phyloP scores from a whole-genome alignment of 2,113 vertebrate genomes.

The Etia nguti region DNA sequence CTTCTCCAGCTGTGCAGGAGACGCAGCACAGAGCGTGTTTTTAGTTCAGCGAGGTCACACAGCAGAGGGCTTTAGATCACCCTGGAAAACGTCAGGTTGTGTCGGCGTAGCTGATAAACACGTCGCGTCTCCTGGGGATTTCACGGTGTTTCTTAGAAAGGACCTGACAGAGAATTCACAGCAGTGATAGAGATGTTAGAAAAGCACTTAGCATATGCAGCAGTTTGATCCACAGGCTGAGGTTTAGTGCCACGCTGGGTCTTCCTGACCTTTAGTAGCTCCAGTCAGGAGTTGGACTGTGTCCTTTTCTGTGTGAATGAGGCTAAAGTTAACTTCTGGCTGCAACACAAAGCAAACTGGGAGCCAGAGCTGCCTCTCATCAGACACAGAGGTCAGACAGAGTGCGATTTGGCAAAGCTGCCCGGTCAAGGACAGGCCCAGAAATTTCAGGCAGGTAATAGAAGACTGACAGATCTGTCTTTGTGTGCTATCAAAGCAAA shows the following conservation, averaged over 20 bases:
- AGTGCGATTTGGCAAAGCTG: neutral
- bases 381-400: constrained; percentile 12
- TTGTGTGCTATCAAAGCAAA: neutral
- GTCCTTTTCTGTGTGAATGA: neutral
- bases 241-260: neutral
- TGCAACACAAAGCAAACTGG: constrained; percentile 58
- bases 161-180: neutral
- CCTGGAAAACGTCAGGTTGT: constrained; percentile 13
- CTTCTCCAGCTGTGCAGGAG: neutral
- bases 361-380: constrained; percentile 18
- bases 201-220: neutral
- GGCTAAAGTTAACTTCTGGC: constrained; percentile 37
- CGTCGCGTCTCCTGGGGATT: neutral
- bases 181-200: neutral
- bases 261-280: constrained; percentile 45
- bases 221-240: neutral
- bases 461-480: constrained; percentile 6
- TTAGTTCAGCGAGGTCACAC: constrained; percentile 28
- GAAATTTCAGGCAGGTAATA: neutral
- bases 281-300: constrained; percentile 10
- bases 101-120: constrained; percentile 3
- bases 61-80: neutral
- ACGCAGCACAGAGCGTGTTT: constrained; percentile 8
- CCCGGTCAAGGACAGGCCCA: constrained; percentile 11
- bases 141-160: neutral